These are phyloP conservation scores for Drosophila longiperda DNA, from an alignment of 2,888 invertebrate genomes.

Conservation along the genomic window DNA sequence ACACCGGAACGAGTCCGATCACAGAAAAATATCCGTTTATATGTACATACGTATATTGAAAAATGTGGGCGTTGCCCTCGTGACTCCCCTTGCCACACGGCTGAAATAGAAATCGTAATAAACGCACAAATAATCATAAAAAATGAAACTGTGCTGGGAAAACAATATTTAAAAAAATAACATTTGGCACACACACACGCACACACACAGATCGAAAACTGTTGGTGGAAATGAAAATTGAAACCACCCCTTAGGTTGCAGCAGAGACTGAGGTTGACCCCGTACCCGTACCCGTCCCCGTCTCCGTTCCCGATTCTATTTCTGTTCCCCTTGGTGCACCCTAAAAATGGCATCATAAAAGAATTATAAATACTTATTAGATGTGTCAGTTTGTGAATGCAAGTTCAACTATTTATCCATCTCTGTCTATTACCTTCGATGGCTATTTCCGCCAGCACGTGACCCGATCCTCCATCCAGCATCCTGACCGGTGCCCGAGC, in stretches of 20 bases:
- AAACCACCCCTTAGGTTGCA: constrained; percentile 43
- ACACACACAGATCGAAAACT: constrained; percentile 8
- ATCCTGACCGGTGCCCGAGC: neutral
- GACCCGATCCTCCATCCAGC: constrained; percentile 1
- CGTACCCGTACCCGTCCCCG: constrained; percentile 6
- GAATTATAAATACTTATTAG: neutral
- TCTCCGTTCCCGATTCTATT: neutral
- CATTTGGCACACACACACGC: constrained; percentile 6
- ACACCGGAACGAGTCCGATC: constrained; percentile 63
- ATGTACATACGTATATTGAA: constrained; percentile 22
- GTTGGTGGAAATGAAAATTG: constrained; percentile 33
- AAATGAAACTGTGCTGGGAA: constrained; percentile 45
- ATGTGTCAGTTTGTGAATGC: neutral
- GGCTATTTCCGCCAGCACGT: neutral
- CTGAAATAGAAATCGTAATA: constrained; percentile 70
- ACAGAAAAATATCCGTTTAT: constrained; percentile 19
- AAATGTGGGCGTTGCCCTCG: constrained; percentile 57
- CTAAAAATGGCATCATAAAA: neutral
- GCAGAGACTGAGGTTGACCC: constrained; percentile 27
- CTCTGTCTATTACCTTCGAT: neutral
- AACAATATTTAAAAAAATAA: constrained; percentile 53
- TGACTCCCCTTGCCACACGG: constrained; percentile 67
- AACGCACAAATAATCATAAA: constrained; percentile 73
- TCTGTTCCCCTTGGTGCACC: neutral
- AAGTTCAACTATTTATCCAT: neutral